Conservation (phyloP, 2,113 vertebrate genomes). For the Australoheros scitulus region DNA sequence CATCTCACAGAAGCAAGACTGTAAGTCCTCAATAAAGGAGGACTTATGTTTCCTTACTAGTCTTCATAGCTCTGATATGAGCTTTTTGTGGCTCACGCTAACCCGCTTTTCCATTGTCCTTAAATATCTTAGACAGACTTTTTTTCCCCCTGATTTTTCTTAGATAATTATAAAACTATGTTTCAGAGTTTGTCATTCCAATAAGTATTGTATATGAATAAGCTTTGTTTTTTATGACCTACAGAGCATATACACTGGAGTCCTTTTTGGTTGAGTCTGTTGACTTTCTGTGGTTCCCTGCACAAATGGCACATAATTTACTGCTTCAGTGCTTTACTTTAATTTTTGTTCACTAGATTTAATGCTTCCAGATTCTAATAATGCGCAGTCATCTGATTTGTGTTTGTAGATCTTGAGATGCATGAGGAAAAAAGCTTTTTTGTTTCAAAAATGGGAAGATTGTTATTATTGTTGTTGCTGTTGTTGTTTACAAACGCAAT, state of each 20-base stretch:
- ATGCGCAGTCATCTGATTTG: constrained; percentile 1
- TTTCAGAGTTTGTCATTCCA: too few species aligned
- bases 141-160: not conserved
- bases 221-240: too few species aligned
- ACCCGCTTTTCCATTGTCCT: fast-evolving
- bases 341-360: not conserved
- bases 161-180: too few species aligned
- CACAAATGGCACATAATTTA: not conserved
- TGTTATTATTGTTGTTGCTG: not conserved
- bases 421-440: not conserved
- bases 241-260: not conserved
- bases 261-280: not conserved
- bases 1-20: not conserved
- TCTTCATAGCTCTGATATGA: not conserved
- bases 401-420: not conserved
- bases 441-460: not conserved
- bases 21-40: not conserved
- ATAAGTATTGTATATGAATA: too few species aligned
- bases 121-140: not conserved
- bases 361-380: not conserved
- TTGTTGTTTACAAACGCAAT: not conserved
- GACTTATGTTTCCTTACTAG: not conserved
- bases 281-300: not conserved
- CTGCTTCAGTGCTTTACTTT: not conserved
- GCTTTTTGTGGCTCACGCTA: not conserved